Evolutionary conservation across 2,113 vertebrate genomes (phyloP).

Genomic region (Mormyrus lacerda): DNA sequence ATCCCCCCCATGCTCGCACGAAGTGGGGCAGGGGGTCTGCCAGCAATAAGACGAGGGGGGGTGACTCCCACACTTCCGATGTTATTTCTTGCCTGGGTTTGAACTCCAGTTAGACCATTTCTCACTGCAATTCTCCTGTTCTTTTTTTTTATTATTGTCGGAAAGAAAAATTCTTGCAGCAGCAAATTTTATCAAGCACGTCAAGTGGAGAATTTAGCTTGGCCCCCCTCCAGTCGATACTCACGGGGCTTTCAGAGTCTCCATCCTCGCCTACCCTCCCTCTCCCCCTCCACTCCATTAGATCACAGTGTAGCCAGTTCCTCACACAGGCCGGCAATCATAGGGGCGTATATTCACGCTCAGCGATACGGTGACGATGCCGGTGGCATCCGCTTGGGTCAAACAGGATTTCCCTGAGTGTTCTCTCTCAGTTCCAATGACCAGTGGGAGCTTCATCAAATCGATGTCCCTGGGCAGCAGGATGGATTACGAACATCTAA

Average conservation of each 20-base stretch:
- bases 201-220: not conserved
- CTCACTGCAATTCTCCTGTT: not conserved
- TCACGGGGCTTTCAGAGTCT: not conserved
- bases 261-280: not conserved
- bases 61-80: not conserved
- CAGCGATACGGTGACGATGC: not conserved
- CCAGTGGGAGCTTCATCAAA: not conserved
- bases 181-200: not conserved
- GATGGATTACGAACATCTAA: not conserved
- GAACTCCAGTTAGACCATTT: not conserved
- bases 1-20: not conserved
- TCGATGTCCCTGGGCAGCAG: not conserved
- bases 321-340: not conserved
- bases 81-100: not conserved
- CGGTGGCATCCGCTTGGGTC: not conserved
- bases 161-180: not conserved
- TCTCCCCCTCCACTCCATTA: not conserved
- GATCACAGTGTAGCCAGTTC: not conserved
- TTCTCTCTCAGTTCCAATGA: not conserved
- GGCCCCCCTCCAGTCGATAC: not conserved
- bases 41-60: not conserved
- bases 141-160: not conserved
- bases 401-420: not conserved
- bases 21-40: not conserved
- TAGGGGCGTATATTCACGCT: not conserved